Evolutionary conservation across 2,797 vertebrate genomes (phyloP).

Genomic region (Buphagus erythrorhynchus): DNA sequence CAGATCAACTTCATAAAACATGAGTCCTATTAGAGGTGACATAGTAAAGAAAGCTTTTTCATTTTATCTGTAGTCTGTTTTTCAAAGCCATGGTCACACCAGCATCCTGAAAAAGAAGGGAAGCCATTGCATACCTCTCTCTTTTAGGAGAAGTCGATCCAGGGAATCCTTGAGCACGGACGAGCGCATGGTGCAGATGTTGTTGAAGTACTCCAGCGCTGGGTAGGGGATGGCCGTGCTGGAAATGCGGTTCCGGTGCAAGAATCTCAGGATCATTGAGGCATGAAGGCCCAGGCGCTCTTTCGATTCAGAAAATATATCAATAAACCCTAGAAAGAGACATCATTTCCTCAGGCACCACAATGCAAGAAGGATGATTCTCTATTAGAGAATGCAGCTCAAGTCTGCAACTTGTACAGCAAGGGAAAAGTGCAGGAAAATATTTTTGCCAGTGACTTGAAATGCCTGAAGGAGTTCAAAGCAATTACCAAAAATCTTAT

Average conservation of each 20-base stretch:
- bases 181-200: slow-evolving; percentile 92
- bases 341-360: background rate
- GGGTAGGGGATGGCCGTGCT: slow-evolving; percentile 92
- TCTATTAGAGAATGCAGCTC: background rate
- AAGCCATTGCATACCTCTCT: slow-evolving; percentile 82
- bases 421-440: background rate
- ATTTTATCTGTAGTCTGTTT: background rate
- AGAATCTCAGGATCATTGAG: slow-evolving; percentile 91
- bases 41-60: background rate
- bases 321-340: slow-evolving; percentile 88
- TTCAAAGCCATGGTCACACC: background rate
- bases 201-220: slow-evolving; percentile 92
- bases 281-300: slow-evolving; percentile 88
- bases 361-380: background rate
- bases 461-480: background rate
- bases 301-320: slow-evolving; percentile 96
- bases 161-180: slow-evolving; percentile 91
- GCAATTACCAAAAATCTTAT: background rate
- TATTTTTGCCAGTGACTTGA: background rate
- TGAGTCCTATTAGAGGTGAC: background rate
- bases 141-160: slow-evolving; percentile 91
- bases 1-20: background rate
- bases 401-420: background rate
- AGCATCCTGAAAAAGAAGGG: too few relatives aligned
- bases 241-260: slow-evolving; percentile 94